Evolutionary conservation across 2,797 vertebrate species (phyloP), one percentile per base, ranked within the genome.

Genomic region (Sternarchorhynchus goeldii): DNA sequence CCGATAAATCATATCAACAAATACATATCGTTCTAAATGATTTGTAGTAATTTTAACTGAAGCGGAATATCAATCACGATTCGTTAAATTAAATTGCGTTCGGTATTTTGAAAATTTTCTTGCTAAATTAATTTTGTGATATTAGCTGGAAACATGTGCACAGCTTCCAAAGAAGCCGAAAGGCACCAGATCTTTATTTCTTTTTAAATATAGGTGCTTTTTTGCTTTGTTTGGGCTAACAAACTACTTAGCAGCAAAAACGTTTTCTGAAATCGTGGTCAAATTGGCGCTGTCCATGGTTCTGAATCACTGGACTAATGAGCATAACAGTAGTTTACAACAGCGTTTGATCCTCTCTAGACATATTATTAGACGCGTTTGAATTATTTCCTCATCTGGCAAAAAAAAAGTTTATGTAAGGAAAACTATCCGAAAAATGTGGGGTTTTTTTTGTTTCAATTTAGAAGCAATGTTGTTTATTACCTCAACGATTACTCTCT

Each of bases 231-330:
- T 29, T 4, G 7, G 50, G 1, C 8, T 34, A 21, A 2, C 5
- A 10, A 29, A 45, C 34, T 63, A 18, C 58, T 62, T 7, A 65
- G n/a, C 8, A 39, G 68, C 17, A 2, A 36, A 71, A 77, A 8
- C 41, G 16, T 53, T 34, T 32, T 70, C 39, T 12, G 14, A 36
- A 34, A n/a, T 7, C 56, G 17, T 5, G 29, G 25, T 17, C 25
- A 14, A 60, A 63, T 0, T 29, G 69, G 62, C 72, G 85, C 85
- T 89, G 73, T 89, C 88, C 86, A 71, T 85, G 88, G 88, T 89
- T 41, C 88, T 89, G 88, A 87, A 89, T 41, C 57, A 45, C 41
- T 65, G 62, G 65, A n/a, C 21, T 75, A 75, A 63, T 58, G 34
- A 18, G 50, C 16, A 1, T 8, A 16, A 56, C 21, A 31, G 20